Conservation (phyloP, 2,113 vertebrate genomes). For the Nesospiza acunhae region DNA sequence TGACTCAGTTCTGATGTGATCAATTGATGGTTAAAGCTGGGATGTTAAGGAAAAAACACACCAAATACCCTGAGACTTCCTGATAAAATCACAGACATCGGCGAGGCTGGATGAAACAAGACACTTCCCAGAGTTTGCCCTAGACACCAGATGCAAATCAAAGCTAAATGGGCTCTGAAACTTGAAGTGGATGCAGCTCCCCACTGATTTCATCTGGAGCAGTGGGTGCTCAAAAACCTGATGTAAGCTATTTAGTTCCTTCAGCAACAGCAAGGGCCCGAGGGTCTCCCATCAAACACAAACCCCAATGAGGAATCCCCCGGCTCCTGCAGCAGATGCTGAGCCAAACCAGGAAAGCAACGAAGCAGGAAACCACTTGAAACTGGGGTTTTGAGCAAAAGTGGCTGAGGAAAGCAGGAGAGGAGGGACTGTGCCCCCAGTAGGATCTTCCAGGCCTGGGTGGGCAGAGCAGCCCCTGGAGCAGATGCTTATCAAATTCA, state of each 20-base stretch:
- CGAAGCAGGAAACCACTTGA: neutral
- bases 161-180: slow-evolving; percentile 18
- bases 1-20: neutral
- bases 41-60: neutral
- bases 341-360: neutral
- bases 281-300: neutral
- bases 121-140: slow-evolving; percentile 23
- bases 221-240: neutral
- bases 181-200: neutral
- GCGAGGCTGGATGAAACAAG: neutral
- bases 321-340: neutral
- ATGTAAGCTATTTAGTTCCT: neutral
- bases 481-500: neutral
- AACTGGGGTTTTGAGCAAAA: fast-evolving
- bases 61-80: slow-evolving; percentile 11
- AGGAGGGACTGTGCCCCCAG: neutral
- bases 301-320: neutral
- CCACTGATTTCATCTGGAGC: neutral
- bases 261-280: fast-evolving
- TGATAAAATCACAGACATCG: neutral
- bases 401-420: neutral
- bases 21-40: slow-evolving; percentile 16
- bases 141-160: slow-evolving; percentile 42
- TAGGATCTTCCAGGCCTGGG: fast-evolving
- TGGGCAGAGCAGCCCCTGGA: neutral